Conservation (phyloP, 2,113 vertebrate species). For the Takifugu bimaculatus region DNA sequence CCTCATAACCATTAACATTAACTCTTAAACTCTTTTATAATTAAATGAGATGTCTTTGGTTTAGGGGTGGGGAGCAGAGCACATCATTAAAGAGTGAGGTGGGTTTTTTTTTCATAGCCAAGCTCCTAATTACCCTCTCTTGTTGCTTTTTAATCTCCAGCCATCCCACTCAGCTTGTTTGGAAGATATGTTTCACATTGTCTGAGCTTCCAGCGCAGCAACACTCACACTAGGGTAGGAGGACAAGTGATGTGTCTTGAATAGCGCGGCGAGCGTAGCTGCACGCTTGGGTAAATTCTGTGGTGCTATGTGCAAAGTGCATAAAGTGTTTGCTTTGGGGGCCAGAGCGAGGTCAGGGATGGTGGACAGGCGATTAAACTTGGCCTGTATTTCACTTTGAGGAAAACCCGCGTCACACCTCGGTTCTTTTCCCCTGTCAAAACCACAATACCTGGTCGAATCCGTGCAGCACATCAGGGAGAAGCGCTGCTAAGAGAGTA, state of each 20-base stretch:
- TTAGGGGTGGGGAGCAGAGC: too few species aligned
- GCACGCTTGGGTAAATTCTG: slow-evolving; percentile 26
- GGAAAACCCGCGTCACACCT: neutral
- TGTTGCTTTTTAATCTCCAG: slow-evolving; percentile 44
- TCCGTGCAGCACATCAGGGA: slow-evolving; percentile 4
- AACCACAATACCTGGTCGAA: slow-evolving; percentile 4
- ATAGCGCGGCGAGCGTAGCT: slow-evolving; percentile 14
- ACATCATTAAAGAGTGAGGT: slow-evolving; percentile 25
- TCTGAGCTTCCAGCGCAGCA: slow-evolving; percentile 29
- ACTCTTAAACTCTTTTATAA: too few species aligned
- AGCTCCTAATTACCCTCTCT: slow-evolving; percentile 42
- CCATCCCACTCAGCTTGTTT: slow-evolving; percentile 48
- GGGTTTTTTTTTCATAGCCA: slow-evolving; percentile 39
- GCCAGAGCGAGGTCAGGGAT: slow-evolving; percentile 28
- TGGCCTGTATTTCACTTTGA: neutral
- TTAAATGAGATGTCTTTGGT: too few species aligned
- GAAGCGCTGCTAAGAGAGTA: slow-evolving; percentile 26
- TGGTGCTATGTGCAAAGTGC: slow-evolving; percentile 9
- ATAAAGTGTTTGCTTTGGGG: slow-evolving; percentile 7
- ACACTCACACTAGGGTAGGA: slow-evolving; percentile 25
- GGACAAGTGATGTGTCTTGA: slow-evolving; percentile 26
- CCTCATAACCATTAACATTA: too few species aligned
- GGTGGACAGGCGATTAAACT: neutral
- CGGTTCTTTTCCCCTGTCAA: neutral
- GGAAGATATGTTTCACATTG: slow-evolving; percentile 46